Base-by-base conservation (phyloP, 2,888 invertebrate genomes). In the Abrostola tripartita region DNA sequence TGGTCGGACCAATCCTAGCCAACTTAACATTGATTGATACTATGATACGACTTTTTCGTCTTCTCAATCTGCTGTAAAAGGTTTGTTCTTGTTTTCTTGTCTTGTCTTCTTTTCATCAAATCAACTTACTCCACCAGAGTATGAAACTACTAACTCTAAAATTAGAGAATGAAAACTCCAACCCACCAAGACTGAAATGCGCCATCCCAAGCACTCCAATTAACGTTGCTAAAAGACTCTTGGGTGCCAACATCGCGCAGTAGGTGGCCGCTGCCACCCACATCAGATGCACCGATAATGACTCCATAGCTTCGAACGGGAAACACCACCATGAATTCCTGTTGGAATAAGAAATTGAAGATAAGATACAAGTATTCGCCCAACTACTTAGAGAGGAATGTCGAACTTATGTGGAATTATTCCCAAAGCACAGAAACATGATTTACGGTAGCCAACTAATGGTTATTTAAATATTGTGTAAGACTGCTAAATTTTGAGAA, bases 231-330 rank as follows among this genome's bases (percentile, higher is more conserved):
- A 98, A 92, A 74, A 98, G 93, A 82, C 96, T 97, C 86, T 97
- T 97, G 0, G 98, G 98, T 0, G 98, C 97, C 79, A 98, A 90
- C 88, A 97, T 95, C 11, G 97, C 97, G 82, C 98, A 98, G 88
- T 98, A 98, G 0, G 98, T 98, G 6, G 98, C 97, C 0, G 98
- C 98, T 42, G 98, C 97, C 12, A 98, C 98, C 97, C 98, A 98
- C 97, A 98, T 97, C 74, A 98, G 92, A 84, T 98, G 98, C 36
- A 97, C 97, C 0, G 98, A 97, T 12, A 98, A 91, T 0, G 98
- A 97, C 90, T 98, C 98, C 96, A 98, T 96, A 0, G 97, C 97
- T 91, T 98, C 98, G 81, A 98, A 98, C 0, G 98, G 98, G 80
- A 98, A 97, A 84, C 97, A 97, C 97, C 97, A 97, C 97, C 97